Base-by-base conservation (phyloP, 2,797 vertebrate genomes). In the Amblyopsis hoosieri region DNA sequence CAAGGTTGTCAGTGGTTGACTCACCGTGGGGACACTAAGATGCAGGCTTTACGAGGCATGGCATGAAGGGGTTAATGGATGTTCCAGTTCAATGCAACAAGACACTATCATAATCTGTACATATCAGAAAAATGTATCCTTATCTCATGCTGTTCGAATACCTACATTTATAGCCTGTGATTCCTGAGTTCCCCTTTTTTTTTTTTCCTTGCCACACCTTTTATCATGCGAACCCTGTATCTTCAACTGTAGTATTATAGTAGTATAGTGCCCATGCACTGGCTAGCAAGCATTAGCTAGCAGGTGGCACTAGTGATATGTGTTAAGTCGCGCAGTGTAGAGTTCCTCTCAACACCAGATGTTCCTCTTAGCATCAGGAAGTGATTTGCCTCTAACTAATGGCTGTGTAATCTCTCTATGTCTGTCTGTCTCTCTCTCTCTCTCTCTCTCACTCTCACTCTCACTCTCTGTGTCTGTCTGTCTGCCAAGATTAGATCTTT, bases 1-100 rank as follows among this genome's bases (percentile, higher is more conserved):
- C 46, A 58, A 62, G 83, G 80, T 77, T 86, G 84, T 82, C 80
- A 57, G 67, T 62, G 63, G 67, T 70, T 71, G 62, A 53, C 67
- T 71, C 55, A 56, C 61, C 45, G 56, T 71, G 57, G 65, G 62
- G 69, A 76, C 68, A 52, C 71, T 42, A 3, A 3, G 23, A 29
- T 4, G 37, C 37, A 9, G 37, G 37, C 7, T 42, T 42, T 9
- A 42, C 9, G 37, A 42, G 37, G 37, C 37, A 42, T 42, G 37
- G 37, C 37, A 42, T 42, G 37, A 42, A 9, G 37, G 7, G 8
- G 37, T 42, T 42, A 8, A 42, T 42, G 3, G 5, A 46, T 62
- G 4, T 63, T 72, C 50, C 13, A 29, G 23, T 13, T 69, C 17
- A 60, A 14, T 57, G 31, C 17, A 66, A 19, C 19, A 7, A 55